A percentile compares a stretch with the other conserved stretches of the same genome.
These are phyloP conservation scores for Tetanocera ferruginea DNA, from an alignment of 2,888 invertebrate genomes.

Conservation along the genomic window DNA sequence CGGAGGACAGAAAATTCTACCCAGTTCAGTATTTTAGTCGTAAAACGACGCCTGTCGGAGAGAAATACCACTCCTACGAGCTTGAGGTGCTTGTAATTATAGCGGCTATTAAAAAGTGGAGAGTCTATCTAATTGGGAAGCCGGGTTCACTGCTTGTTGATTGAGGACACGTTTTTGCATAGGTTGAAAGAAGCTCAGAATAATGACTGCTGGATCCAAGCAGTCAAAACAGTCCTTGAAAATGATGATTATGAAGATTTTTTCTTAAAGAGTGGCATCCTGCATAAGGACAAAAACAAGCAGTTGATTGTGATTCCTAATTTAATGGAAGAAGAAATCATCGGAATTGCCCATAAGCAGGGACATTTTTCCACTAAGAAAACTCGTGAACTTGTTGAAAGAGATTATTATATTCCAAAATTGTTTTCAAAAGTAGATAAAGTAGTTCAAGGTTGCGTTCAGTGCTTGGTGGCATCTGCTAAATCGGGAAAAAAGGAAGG, in stretches of 20 bases:
- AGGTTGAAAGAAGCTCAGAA: constrained; percentile 32
- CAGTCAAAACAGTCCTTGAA: constrained; percentile 19
- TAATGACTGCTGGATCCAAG: constrained; percentile 27
- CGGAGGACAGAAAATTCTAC: background rate
- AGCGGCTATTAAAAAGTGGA: constrained; percentile 10
- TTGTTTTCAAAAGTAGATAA: background rate
- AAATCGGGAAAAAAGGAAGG: constrained; percentile 37
- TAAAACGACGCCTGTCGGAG: constrained; percentile 9
- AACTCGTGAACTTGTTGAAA: constrained; percentile 40
- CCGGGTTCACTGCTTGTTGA: constrained; percentile 37
- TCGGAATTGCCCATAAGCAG: constrained; percentile 59
- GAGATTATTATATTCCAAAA: constrained; percentile 34
- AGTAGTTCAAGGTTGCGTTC: constrained; percentile 34
- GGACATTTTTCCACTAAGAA: constrained; percentile 61
- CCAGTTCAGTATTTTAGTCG: constrained; percentile 4
- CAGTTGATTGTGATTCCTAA: constrained; percentile 34
- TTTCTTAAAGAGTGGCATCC: constrained; percentile 26
- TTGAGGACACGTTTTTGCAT: constrained; percentile 9
- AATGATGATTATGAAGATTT: constrained; percentile 33
- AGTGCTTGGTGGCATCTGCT: constrained; percentile 26
- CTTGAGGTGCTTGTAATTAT: constrained; percentile 5
- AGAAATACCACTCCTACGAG: constrained; percentile 19
- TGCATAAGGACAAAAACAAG: constrained; percentile 31
- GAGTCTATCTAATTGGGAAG: constrained; percentile 56
- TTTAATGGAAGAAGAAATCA: constrained; percentile 59